Base-by-base conservation (phyloP, 1,140 invertebrate species). In the Aphidius ervi region DNA sequence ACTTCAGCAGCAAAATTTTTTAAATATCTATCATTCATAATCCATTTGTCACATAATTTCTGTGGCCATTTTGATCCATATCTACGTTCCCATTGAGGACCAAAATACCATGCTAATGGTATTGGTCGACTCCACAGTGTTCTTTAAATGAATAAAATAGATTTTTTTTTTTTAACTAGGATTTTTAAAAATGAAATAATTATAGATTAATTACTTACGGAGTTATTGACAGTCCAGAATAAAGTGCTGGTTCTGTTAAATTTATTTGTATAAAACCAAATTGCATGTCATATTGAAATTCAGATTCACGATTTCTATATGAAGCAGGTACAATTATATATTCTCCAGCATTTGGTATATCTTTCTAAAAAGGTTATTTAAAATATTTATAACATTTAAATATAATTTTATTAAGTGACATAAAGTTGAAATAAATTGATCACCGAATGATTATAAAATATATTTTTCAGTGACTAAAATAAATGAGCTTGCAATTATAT, bases 191-290 rank as follows among this genome's bases (percentile, higher is more conserved):
- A 5, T 56, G 56, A 3, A 31, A 47, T 48, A 61, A 16, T 20
- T 50, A 31, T 5, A 9, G 3, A 5, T 10, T 20, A 46, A 3
- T 49, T 67, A 90, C 89, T 87, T 81, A 93, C 89, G 94, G 93
- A 58, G 89, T 88, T 64, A 91, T 84, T 45, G 83, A 74, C 31
- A 91, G 74, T 39, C 86, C 85, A 20, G 83, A 83, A 65, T 87
- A 87, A 20, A 86, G 81, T n/a, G 85, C 82, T 0, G 91, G 88
- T 42, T 89, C 87, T 0, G 93, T 94, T 16, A 96, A 79, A 77
- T 95, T 95, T 48, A 97, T 93, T 72, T 93, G 90, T 16, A 97
- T 82, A 67, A 97, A 94, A 16, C 94, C 94, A 72, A 95, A 94
- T 67, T 89, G 84, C 76, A 94, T 83, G 64, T 94, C 90, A 10